A percentile compares a stretch with the other conserved stretches of the same genome.
phyloP scores from a whole-genome alignment of 1,140 invertebrate genomes.

The Teleopsis dalmanni region DNA sequence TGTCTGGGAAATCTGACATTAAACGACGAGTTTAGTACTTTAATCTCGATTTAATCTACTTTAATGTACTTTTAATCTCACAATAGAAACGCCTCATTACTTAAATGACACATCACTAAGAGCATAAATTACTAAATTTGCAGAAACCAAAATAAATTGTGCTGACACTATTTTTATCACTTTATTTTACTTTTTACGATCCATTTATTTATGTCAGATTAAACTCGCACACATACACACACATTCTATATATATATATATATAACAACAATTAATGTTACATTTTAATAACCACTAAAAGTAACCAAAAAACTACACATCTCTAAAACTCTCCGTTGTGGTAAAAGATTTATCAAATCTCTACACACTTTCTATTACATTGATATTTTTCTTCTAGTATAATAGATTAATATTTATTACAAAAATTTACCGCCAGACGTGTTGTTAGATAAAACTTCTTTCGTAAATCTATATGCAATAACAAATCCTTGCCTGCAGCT shows the following conservation, averaged over 20 bases:
- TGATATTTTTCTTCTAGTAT: constrained; percentile 4
- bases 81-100: neutral
- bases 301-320: neutral
- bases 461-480: neutral
- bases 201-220: neutral
- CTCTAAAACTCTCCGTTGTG: neutral
- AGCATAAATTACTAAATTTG: neutral
- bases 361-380: constrained; percentile 10
- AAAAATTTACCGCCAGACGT: constrained; percentile 9
- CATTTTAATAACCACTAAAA: neutral
- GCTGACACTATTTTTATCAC: neutral
- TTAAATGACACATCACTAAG: neutral
- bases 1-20: neutral
- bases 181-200: neutral
- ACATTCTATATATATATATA: neutral
- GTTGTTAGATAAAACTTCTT: constrained; percentile 14
- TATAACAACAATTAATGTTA: neutral
- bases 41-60: too few species aligned
- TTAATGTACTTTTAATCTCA: too few species aligned
- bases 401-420: neutral
- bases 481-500: constrained; percentile 5
- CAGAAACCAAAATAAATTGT: neutral
- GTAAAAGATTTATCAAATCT: constrained; percentile 1
- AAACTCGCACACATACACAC: neutral
- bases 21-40: neutral